These are phyloP conservation scores for Caenorhabditis tropicalis DNA, from an alignment of 1,140 invertebrate genomes.

Conservation along the genomic window DNA sequence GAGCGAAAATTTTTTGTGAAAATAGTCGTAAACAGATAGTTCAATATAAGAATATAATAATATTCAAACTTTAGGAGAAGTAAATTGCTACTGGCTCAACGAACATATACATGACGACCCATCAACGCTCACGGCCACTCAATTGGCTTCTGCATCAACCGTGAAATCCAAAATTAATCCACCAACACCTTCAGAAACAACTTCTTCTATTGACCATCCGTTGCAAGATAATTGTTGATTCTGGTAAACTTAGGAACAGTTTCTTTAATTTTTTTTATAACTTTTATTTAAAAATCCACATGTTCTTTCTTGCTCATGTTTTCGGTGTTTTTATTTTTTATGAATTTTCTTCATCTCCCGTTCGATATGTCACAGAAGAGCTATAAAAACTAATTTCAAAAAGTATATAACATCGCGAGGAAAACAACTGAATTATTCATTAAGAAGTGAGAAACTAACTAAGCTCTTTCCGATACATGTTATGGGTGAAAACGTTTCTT, in stretches of 20 bases:
- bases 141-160: background rate
- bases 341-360: background rate
- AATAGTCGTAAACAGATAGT: background rate
- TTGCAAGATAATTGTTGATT: background rate
- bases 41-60: too few species aligned
- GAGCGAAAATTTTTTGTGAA: background rate
- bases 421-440: conserved; percentile 18
- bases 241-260: too few species aligned
- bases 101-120: conserved; percentile 43
- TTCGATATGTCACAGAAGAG: too few species aligned
- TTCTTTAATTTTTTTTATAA: too few species aligned
- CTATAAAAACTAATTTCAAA: too few species aligned
- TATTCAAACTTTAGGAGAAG: conserved; percentile 53
- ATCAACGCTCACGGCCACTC: background rate
- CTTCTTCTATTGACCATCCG: background rate
- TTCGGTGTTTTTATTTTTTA: too few species aligned
- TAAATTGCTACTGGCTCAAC: conserved; percentile 63
- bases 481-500: background rate
- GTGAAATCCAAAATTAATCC: too few species aligned
- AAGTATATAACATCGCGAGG: background rate
- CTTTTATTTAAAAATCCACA: too few species aligned
- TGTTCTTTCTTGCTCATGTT: too few species aligned
- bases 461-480: background rate
- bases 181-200: background rate
- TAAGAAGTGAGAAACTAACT: background rate